A percentile compares a stretch with the other conserved stretches of the same genome.
phyloP scores from a whole-genome alignment of 2,888 invertebrate genomes.

The Fissipunctia ypsillon region DNA sequence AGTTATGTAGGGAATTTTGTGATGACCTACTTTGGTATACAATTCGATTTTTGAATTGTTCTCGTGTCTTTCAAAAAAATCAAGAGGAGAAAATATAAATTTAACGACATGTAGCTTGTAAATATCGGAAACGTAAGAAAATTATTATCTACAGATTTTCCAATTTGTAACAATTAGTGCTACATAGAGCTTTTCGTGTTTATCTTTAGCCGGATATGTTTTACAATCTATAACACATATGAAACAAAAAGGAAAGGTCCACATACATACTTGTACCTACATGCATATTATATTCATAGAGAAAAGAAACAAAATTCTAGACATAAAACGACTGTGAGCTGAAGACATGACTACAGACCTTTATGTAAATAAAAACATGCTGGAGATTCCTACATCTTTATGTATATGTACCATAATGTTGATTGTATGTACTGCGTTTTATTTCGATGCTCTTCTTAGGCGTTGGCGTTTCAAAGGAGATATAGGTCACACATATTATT shows the following conservation, averaged over 20 bases:
- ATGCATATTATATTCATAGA: not conserved
- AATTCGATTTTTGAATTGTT: not conserved
- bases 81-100: not conserved
- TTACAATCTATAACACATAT: conserved; percentile 27
- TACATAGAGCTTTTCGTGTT: not conserved
- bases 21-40: not conserved
- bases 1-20: not conserved
- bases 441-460: conserved; percentile 11
- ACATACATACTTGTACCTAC: conserved; percentile 15
- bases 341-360: conserved; percentile 32
- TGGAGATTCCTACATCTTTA: conserved; percentile 2
- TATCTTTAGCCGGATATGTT: conserved; percentile 4
- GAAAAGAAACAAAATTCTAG: conserved; percentile 50
- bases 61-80: not conserved
- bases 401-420: conserved; percentile 7
- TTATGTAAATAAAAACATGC: conserved; percentile 52
- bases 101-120: not conserved
- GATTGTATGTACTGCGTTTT: conserved; percentile 1
- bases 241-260: conserved; percentile 43
- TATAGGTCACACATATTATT: not conserved
- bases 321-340: conserved; percentile 24
- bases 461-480: not conserved
- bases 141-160: not conserved
- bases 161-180: not conserved
- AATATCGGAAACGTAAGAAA: not conserved